Conservation (phyloP, 2,113 vertebrate genomes). For the Motacilla tschutschensis region DNA sequence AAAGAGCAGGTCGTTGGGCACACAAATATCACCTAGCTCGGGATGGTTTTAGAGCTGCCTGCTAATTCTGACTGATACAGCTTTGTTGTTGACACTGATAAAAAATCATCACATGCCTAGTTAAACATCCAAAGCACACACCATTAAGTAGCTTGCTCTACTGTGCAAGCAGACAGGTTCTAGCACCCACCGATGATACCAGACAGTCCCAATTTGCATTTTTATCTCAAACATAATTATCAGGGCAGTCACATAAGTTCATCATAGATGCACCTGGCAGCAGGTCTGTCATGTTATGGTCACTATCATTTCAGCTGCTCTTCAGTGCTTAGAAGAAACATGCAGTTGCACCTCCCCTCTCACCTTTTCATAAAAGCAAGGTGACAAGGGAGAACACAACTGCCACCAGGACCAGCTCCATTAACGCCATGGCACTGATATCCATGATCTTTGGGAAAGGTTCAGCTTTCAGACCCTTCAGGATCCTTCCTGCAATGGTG, state of each 20-base stretch:
- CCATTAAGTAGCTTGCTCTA: background rate
- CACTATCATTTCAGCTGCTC: background rate
- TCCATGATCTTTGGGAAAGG: background rate
- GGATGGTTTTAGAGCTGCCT: background rate
- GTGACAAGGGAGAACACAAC: background rate
- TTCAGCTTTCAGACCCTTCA: background rate
- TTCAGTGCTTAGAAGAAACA: background rate
- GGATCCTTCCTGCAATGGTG: background rate
- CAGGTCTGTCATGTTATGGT: background rate
- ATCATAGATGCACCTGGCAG: background rate
- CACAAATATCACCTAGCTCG: background rate
- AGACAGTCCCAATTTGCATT: background rate
- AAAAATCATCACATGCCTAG: background rate
- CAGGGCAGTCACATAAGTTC: background rate
- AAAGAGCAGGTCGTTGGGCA: background rate
- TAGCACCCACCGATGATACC: background rate
- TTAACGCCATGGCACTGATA: background rate
- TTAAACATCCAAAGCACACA: constrained; percentile 13
- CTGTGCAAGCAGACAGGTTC: background rate
- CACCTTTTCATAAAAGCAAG: background rate
- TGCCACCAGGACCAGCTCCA: background rate
- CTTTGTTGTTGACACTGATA: background rate
- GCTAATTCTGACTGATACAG: background rate
- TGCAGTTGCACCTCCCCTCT: background rate
- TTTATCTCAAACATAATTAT: background rate